Evolutionary conservation across 2,888 invertebrate genomes (phyloP), one percentile per base, ranked within the genome.

Genomic region (Nudaria mundana): DNA sequence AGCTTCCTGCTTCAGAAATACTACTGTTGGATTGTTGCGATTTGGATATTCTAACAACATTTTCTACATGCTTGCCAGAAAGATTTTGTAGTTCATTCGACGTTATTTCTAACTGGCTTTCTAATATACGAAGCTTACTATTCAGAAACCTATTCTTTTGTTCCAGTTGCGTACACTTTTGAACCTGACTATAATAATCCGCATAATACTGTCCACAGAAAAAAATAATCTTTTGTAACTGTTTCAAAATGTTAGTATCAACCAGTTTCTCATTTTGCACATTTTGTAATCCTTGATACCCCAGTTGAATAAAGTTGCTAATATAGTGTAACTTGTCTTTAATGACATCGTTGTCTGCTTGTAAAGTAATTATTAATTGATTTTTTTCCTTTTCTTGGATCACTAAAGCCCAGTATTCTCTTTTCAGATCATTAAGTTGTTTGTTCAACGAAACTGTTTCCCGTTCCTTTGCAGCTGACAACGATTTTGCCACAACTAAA

Each of bases 161-260:
- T 58, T 78, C 67, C 2, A 76, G 46, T 48, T 63, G 68, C 13
- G 44, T 23, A 18, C 59, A 64, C 44, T 50, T 64, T 35, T 69
- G 60, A 10, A 43, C 55, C 54, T 76, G 71, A 38, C 71, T 76
- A 30, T 44, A 52, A 33, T 61, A 66, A 46, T 78, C 64, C 4
- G 75, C 69, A 40, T 76, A 74, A 38, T 72, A 78, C 36, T 76
- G 66, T 2, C 76, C 73, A 48, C 74, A 80, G 36, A 56, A 61
- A 26, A 69, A 26, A 28, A 81, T 65, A 12, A 82, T 69, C 30
- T 72, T 56, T 40, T 71, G 75, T 10, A 81, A 52, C 56, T 79
- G 64, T 34, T 62, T 51, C 14, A 65, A 38, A 22, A 46, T 39
- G 2, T 71, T 46, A 15, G 57, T 28, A 29, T 71, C 57, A 37